Base-by-base conservation (phyloP, 2,797 vertebrate genomes). In the Alauda arvensis region DNA sequence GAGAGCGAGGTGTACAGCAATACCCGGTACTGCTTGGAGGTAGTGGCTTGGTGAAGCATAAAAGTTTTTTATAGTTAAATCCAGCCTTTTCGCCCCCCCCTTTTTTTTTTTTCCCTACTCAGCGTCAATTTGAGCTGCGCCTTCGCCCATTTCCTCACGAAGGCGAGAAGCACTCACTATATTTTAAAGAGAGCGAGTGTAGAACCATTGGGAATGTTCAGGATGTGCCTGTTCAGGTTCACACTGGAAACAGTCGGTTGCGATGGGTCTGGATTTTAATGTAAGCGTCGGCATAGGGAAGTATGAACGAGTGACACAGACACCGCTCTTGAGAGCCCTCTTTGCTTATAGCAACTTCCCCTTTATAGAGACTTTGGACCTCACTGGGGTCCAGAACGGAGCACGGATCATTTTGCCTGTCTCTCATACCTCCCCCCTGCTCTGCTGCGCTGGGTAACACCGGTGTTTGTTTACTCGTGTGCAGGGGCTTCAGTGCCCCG, bases 371-470 rank as follows among this genome's bases (percentile, higher is more conserved):
- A 31, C 56, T 61, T 29, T 12, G 29, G 29, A 29, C 24, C 17
- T 21, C 10, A 0, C 2, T 14, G 26, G 14, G 8, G 18, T 59
- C 16, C 18, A 1, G 0, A 43, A 4, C 2, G 17, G 14, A 43
- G 33, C 25, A 3, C 1, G 20, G 62, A 1, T 23, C 5, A 0
- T 45, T 69, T 29, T n/a, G 7, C 14, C 18, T 11, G 28, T 8
- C 20, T 56, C 3, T 1, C 18, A 0, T 51, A 0, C 4, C 18
- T 46, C 12, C 16, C 0, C 7, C 12, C 29, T 24, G n/a, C 43
- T 26, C 7, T 10, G 34, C 46, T 8, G 25, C n/a, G 31, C 42
- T 10, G 21, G 14, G 3, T 3, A 2, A 9, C 43, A 0, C 31
- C 8, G 10, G 1, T 19, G 43, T n/a, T n/a, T n/a, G n/a, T n/a